phyloP scores from a whole-genome alignment of 2,888 invertebrate species.

The Phortica magna region DNA sequence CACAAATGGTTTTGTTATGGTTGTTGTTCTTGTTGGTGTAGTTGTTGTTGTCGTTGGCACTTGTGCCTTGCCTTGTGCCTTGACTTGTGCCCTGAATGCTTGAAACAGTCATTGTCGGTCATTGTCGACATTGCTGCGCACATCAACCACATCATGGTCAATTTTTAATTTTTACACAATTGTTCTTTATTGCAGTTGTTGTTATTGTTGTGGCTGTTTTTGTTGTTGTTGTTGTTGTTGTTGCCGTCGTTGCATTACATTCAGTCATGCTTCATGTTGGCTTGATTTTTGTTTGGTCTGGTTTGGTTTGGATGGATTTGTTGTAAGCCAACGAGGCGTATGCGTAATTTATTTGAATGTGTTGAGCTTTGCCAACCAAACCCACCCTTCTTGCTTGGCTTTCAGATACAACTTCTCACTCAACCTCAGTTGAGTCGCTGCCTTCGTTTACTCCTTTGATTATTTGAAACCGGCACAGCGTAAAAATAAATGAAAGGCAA shows the following conservation, averaged over 20 bases:
- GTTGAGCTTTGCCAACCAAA: constrained; percentile 42
- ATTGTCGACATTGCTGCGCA: not conserved
- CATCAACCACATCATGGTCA: constrained; percentile 31
- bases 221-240: constrained; percentile 10
- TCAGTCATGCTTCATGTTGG: not conserved
- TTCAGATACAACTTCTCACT: not conserved
- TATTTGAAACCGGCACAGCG: constrained; percentile 55
- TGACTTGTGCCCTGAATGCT: not conserved
- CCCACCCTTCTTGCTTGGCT: not conserved
- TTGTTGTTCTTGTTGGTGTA: not conserved
- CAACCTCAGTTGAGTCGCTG: not conserved
- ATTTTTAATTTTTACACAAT: constrained; percentile 34
- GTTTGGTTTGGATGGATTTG: not conserved
- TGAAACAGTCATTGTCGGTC: not conserved
- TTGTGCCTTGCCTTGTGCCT: not conserved
- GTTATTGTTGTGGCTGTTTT: not conserved
- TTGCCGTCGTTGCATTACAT: constrained; percentile 30
- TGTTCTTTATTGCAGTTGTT: constrained; percentile 34
- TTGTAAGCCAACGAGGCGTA: constrained; percentile 53
- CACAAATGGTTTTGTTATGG: constrained; percentile 4
- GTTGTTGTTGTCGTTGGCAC: too few species aligned
- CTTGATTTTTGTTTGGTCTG: not conserved
- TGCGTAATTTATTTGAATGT: constrained; percentile 69
- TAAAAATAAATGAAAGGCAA: constrained; percentile 73
- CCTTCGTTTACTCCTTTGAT: not conserved